phyloP scores from a whole-genome alignment of 2,797 vertebrate species.

The Scyliorhinus canicula region DNA sequence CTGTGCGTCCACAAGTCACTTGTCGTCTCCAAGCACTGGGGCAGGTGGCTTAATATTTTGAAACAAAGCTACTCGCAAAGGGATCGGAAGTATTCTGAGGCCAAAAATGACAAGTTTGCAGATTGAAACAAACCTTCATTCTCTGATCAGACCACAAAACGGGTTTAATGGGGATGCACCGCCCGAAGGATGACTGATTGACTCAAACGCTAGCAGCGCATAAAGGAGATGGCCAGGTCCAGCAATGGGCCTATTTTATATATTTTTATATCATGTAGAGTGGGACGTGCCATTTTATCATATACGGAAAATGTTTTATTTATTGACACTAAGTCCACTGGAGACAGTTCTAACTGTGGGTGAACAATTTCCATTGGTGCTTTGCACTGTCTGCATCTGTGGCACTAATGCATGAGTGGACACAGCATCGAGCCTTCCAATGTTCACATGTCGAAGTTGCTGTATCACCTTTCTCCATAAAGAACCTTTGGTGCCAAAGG shows the following conservation, averaged over 20 bases:
- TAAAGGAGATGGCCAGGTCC: neutral
- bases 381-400: neutral
- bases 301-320: neutral
- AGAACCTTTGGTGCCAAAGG: constrained; percentile 24
- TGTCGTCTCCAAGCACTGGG: neutral
- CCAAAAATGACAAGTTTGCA: neutral
- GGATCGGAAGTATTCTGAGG: neutral
- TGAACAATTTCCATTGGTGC: neutral
- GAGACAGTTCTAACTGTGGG: neutral
- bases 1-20: too few species aligned
- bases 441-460: neutral
- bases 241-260: neutral
- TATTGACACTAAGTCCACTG: neutral
- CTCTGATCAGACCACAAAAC: neutral
- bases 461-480: neutral
- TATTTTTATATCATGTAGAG: constrained; percentile 19
- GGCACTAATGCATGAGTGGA: neutral
- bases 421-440: neutral
- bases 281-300: neutral
- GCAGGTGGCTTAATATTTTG: neutral
- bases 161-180: too few species aligned
- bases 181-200: neutral
- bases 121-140: neutral
- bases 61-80: neutral
- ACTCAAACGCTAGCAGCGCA: neutral